Evolutionary conservation across 2,797 vertebrate genomes (phyloP), one percentile per base, ranked within the genome.

Genomic region (Lacerta bilineata): DNA sequence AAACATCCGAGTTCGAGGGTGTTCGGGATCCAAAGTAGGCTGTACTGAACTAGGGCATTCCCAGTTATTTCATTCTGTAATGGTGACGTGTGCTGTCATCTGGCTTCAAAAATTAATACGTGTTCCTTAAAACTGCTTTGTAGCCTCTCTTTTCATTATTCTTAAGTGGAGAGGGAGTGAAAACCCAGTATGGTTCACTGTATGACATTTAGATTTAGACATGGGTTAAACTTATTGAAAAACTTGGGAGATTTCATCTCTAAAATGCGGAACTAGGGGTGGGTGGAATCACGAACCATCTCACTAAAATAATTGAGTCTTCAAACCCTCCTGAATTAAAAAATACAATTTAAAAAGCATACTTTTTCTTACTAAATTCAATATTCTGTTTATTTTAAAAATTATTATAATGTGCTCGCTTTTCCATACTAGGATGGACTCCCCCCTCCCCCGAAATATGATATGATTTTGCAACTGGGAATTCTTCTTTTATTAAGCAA

Each of bases 51-150:
- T 83, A 3, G 8, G 72, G 1, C 23, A 43, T 29, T 81, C 74
- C 18, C 83, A 2, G 11, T 72, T 33, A 50, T 80, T 2, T 9
- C 79, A 59, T 84, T 64, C n/a, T 84, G 4, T 1, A 71, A n/a
- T 20, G 11, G 29, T 50, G 43, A 27, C 33, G 10, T 46, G 8
- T 18, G 20, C 20, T 64, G 20, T 64, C 61, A 10, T 72, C 25
- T 29, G 69, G n/a, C 82, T 84, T 88, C 18, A 80, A 43, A 72
- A 55, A 72, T 11, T 36, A 77, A 36, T 88, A 29, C 20, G 23
- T 55, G 20, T 83, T 71, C 6, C 4, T 86, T 39, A 77, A 27
- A 1, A 0, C 55, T 86, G 9, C 1, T 93, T 18, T 17, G 8
- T 4, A 27, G 68, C 59, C n/a, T 17, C 33, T 43, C 25, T 55